Evolutionary conservation across 2,113 vertebrate species (phyloP).

Genomic region (Notechis scutatus): DNA sequence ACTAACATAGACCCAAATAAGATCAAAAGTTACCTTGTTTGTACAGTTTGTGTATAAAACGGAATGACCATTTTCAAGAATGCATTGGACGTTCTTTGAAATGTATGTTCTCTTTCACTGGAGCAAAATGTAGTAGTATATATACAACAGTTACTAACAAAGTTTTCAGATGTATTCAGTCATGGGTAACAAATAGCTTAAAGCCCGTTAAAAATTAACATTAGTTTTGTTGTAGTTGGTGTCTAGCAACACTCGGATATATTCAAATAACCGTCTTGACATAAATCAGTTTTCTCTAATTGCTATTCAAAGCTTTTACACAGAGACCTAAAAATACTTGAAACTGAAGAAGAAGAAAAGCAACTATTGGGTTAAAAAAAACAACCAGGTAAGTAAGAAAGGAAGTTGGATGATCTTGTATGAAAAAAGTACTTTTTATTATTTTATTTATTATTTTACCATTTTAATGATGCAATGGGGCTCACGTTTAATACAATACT

Average conservation of each 20-base stretch:
- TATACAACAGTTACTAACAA: not conserved
- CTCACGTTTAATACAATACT: not conserved
- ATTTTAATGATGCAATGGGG: not conserved
- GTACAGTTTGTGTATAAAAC: not conserved
- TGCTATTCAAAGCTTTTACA: not conserved
- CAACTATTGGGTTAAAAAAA: not conserved
- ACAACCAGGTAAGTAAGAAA: not conserved
- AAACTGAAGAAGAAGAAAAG: not conserved
- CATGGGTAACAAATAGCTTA: constrained; percentile 16
- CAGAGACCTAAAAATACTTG: not conserved
- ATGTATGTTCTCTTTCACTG: not conserved
- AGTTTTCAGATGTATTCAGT: not conserved
- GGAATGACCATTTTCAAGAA: not conserved
- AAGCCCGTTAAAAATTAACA: constrained; percentile 56
- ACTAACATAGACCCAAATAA: not conserved
- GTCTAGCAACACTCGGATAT: constrained; percentile 52
- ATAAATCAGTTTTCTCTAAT: not conserved
- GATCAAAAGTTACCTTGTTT: not conserved
- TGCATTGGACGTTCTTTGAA: not conserved
- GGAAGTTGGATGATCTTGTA: not conserved
- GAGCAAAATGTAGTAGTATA: not conserved
- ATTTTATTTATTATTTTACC: not conserved
- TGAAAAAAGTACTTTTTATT: not conserved
- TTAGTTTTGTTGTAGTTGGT: constrained; percentile 62
- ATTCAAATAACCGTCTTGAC: not conserved